Evolutionary conservation across 2,888 invertebrate species (phyloP).

Genomic region (Orthosia gothica): DNA sequence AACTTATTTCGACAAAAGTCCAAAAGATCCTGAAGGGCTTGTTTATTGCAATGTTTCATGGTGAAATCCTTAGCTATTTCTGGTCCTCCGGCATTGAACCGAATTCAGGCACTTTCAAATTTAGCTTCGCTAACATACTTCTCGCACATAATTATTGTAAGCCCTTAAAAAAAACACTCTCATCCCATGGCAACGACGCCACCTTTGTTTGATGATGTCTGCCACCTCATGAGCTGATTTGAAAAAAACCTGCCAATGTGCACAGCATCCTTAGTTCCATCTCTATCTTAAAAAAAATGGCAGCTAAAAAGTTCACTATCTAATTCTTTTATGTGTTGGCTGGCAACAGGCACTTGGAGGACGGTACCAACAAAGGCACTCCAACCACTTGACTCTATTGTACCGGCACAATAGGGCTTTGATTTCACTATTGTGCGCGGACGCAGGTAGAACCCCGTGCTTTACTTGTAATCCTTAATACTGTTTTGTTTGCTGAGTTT

Average conservation of each 20-base stretch:
- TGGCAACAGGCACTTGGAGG: conserved; percentile 45
- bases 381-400: conserved; percentile 69
- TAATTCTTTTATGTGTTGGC: conserved; percentile 41
- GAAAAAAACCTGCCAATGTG: not conserved
- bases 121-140: not conserved
- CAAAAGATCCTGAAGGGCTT: no score
- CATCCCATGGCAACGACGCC: not conserved
- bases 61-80: no score
- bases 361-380: conserved; percentile 59
- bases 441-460: conserved; percentile 63
- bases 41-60: no score
- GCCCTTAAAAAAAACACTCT: not conserved
- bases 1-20: no score
- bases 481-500: conserved; percentile 62
- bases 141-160: no score
- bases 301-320: conserved; percentile 35
- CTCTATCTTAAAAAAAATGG: conserved; percentile 37
- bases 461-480: conserved; percentile 65
- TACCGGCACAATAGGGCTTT: conserved; percentile 64
- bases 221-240: not conserved
- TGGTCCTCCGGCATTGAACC: not conserved
- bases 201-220: not conserved
- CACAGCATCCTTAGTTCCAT: not conserved
- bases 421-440: conserved; percentile 67
- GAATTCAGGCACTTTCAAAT: not conserved